phyloP scores from a whole-genome alignment of 2,888 invertebrate species.

The Lycophotia porphyrea region DNA sequence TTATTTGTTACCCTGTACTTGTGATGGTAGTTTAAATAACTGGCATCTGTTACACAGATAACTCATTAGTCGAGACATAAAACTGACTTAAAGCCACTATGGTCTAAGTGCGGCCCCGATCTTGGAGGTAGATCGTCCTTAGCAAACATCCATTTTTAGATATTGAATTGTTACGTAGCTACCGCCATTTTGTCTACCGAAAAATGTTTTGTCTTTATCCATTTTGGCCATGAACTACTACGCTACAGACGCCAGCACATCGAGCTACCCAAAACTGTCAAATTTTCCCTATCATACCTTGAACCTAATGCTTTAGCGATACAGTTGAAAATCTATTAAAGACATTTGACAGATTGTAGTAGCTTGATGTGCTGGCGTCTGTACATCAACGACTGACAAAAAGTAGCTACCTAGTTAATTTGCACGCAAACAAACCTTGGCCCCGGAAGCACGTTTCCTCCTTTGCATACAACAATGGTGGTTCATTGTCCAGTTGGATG shows the following conservation, averaged over 20 bases:
- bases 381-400: conserved; percentile 30
- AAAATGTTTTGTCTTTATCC: conserved; percentile 8
- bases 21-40: conserved; percentile 43
- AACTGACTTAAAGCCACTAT: background rate
- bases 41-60: conserved; percentile 12
- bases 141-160: background rate
- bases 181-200: background rate
- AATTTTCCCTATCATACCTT: too few relatives aligned
- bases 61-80: conserved; percentile 6
- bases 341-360: too few relatives aligned
- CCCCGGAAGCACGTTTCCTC: conserved; percentile 78
- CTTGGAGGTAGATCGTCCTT: background rate
- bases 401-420: conserved; percentile 61
- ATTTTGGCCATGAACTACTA: conserved; percentile 32
- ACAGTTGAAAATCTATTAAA: too few relatives aligned
- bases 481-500: conserved; percentile 72
- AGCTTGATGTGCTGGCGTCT: too few relatives aligned
- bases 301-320: too few relatives aligned
- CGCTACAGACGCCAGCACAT: too few relatives aligned
- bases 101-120: background rate
- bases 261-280: too few relatives aligned
- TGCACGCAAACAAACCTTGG: conserved; percentile 66
- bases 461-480: conserved; percentile 80
- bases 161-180: background rate
- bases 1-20: conserved; percentile 59